Base-by-base conservation (phyloP, 2,888 invertebrate genomes). In the Vandiemenella viatica region DNA sequence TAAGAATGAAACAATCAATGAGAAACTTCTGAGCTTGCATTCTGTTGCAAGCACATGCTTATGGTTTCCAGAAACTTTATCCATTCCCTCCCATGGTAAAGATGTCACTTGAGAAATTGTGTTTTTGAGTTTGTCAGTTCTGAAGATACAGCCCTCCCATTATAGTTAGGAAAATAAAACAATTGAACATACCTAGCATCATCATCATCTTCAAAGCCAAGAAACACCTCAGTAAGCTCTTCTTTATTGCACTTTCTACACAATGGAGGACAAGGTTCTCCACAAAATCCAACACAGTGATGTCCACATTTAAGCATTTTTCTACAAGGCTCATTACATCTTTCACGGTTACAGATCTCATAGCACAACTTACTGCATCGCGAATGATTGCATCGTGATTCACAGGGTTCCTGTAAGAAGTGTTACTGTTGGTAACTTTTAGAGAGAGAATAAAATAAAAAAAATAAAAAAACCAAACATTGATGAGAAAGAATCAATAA, bases 211-310 rank as follows among this genome's bases (percentile, higher is more conserved):
- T 74, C 73, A 40, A 53, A 59, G 42, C 72, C 69, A 55, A 72
- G 67, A 26, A 73, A 62, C 4, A 42, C 15, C 10, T 60, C 57
- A 8, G 57, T 69, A 59, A 74, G 68, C 52, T 65, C 57, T 7
- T 70, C 71, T 4, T 46, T 52, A 50, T 73, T 57, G 65, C 83
- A 83, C 15, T 60, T 43, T 20, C 68, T 63, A 65, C 83, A 83
- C 46, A 74, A 58, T 23, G 62, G 62, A 15, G 79, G 79, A 62
- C 82, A 83, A 8, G 69, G 69, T 62, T 84, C 83, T n/a, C 80
- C 80, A 65, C 83, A 84, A 45, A 80, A 70, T 13, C 83, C 81
- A 59, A 77, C 70, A 64, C 83, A 80, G n/a, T 60, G 59, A 65
- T 82, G 81, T 0, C 67, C 67, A 65, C 83, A 83, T 32, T 56